Evolutionary conservation across 2,797 vertebrate genomes (phyloP).

Genomic region (Sebastolobus alascanus): DNA sequence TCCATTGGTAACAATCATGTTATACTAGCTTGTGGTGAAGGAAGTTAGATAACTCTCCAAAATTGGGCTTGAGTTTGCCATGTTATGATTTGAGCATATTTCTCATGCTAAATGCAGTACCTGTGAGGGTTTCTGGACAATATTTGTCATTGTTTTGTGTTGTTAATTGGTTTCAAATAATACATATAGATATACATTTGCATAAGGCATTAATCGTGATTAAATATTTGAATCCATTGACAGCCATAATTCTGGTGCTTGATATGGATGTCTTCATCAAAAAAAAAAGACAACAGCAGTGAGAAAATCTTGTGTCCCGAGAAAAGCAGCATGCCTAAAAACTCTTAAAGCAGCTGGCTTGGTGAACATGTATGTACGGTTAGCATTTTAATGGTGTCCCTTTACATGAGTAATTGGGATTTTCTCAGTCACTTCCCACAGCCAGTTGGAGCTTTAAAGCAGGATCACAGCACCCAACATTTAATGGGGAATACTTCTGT

Average conservation of each 20-base stretch:
- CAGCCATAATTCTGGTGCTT: not conserved
- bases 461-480: conserved; percentile 7
- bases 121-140: too few relatives aligned
- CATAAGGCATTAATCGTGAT: too few relatives aligned
- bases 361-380: not conserved
- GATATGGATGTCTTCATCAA: not conserved
- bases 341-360: not conserved
- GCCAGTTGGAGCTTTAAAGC: conserved; percentile 29
- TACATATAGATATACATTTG: too few relatives aligned
- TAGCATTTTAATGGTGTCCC: not conserved
- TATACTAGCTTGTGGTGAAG: too few relatives aligned
- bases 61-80: too few relatives aligned
- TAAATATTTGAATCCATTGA: too few relatives aligned
- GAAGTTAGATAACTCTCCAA: too few relatives aligned
- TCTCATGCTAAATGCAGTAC: too few relatives aligned
- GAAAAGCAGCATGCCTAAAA: not conserved
- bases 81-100: too few relatives aligned
- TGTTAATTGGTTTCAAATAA: too few relatives aligned
- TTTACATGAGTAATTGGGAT: not conserved
- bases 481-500: conserved; percentile 30
- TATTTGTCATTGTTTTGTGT: too few relatives aligned
- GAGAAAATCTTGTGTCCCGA: not conserved
- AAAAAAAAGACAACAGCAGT: not conserved
- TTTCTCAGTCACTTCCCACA: not conserved
- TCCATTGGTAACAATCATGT: too few relatives aligned